Conservation (phyloP, 2,113 vertebrate genomes). For the Leuciscus idus region DNA sequence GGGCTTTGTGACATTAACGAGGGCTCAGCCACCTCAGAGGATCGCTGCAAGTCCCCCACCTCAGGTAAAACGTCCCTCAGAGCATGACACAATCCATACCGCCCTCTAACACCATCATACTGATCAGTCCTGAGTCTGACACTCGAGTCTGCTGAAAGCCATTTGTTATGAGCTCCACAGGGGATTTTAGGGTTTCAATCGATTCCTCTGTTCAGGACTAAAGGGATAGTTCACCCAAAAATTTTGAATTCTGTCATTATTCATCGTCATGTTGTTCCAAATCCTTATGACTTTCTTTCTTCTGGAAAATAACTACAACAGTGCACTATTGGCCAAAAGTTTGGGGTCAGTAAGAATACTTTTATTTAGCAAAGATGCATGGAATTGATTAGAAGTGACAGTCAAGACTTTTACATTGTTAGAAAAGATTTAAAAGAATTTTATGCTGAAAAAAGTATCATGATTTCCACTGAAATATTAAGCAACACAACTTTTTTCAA, state of each 20-base stretch:
- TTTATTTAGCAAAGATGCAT: not conserved
- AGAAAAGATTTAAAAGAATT: too few relatives aligned
- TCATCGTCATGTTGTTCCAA: not conserved
- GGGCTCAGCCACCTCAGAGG: constrained; percentile 87
- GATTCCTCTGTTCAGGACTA: not conserved
- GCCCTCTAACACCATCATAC: not conserved
- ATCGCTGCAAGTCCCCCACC: constrained; percentile 97
- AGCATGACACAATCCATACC: constrained; percentile 21
- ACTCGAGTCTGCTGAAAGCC: not conserved
- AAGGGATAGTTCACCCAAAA: not conserved
- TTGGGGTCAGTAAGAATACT: not conserved
- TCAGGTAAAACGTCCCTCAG: constrained; percentile 86
- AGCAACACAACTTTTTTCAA: too few relatives aligned
- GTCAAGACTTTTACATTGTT: not conserved
- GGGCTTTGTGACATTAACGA: constrained; percentile 97
- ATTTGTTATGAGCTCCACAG: not conserved
- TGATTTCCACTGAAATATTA: too few relatives aligned
- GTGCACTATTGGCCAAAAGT: not conserved
- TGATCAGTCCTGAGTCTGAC: not conserved
- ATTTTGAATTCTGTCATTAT: not conserved
- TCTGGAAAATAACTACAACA: not conserved
- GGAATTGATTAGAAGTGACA: not conserved
- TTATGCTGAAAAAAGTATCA: too few relatives aligned
- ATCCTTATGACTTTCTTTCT: not conserved
- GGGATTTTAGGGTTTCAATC: not conserved